These are phyloP conservation scores for Piprites chloris DNA, from an alignment of 2,113 vertebrate genomes.

Conservation along the genomic window DNA sequence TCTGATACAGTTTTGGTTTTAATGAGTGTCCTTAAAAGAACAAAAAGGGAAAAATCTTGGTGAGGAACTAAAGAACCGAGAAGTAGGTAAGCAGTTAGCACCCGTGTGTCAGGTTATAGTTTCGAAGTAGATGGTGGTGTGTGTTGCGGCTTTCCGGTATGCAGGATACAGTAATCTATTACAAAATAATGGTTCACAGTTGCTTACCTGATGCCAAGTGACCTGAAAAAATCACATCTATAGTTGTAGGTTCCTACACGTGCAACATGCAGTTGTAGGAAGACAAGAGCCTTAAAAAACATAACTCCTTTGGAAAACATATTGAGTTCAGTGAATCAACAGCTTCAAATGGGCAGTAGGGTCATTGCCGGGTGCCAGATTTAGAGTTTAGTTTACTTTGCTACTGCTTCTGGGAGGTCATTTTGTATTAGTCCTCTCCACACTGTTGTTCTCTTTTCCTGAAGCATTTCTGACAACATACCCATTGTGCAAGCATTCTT, in stretches of 20 bases:
- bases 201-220: neutral
- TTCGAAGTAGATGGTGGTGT: neutral
- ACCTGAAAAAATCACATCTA: neutral
- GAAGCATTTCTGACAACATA: neutral
- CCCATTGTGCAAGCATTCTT: fast-evolving
- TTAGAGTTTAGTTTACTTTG: neutral
- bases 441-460: neutral
- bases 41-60: neutral
- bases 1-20: neutral
- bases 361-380: neutral
- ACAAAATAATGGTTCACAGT: neutral
- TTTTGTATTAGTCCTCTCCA: neutral
- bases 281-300: neutral
- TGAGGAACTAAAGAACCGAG: neutral
- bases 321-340: neutral
- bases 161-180: neutral
- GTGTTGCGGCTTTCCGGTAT: neutral
- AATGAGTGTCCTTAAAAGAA: neutral
- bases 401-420: neutral
- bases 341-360: neutral
- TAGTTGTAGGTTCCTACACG: neutral
- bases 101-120: neutral
- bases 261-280: neutral
- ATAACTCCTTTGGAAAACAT: neutral
- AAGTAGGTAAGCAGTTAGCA: neutral